Percentiles rank a stretch among this genome's conserved stretches.
phyloP scores from a whole-genome alignment of 35 echinoderm and acorn worm genomes.

The Holothuria glaberrima region DNA sequence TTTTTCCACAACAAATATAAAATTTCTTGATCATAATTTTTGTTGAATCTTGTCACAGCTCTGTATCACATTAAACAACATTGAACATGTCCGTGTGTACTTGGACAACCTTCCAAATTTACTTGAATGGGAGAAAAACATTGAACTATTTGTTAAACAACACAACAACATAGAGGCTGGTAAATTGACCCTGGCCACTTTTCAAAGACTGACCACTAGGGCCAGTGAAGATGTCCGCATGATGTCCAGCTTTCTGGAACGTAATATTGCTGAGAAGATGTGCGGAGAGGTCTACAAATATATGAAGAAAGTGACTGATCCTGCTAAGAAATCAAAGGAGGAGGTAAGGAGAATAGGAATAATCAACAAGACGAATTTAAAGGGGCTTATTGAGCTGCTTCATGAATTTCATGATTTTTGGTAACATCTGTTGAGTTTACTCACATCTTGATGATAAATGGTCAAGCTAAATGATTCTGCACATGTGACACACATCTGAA shows the following conservation, averaged over 20 bases:
- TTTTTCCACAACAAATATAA: background rate
- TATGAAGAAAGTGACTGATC: constrained; percentile 79
- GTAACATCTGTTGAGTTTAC: no score
- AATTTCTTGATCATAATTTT: background rate
- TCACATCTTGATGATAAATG: no score
- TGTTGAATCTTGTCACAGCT: constrained; percentile 55
- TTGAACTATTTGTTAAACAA: constrained; percentile 65
- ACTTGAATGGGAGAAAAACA: constrained; percentile 85
- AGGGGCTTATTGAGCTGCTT: no score
- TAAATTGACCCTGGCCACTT: constrained; percentile 77
- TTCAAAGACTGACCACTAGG: constrained; percentile 75
- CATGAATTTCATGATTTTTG: no score
- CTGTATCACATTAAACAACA: constrained; percentile 99
- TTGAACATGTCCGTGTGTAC: constrained; percentile 90
- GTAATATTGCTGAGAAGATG: constrained; percentile 82
- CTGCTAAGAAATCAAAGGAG: constrained; percentile 45
- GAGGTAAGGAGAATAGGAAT: constrained; percentile 58
- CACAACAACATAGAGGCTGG: constrained; percentile 77
- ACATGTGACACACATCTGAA: no score
- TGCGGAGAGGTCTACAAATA: constrained; percentile 80
- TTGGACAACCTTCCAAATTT: constrained; percentile 87
- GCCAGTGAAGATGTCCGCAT: constrained; percentile 71
- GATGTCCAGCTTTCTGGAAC: constrained; percentile 72
- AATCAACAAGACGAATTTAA: background rate
- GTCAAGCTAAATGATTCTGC: no score